These are phyloP conservation scores for Podarcis raffonei DNA, from an alignment of 2,113 vertebrate genomes.

Conservation along the genomic window DNA sequence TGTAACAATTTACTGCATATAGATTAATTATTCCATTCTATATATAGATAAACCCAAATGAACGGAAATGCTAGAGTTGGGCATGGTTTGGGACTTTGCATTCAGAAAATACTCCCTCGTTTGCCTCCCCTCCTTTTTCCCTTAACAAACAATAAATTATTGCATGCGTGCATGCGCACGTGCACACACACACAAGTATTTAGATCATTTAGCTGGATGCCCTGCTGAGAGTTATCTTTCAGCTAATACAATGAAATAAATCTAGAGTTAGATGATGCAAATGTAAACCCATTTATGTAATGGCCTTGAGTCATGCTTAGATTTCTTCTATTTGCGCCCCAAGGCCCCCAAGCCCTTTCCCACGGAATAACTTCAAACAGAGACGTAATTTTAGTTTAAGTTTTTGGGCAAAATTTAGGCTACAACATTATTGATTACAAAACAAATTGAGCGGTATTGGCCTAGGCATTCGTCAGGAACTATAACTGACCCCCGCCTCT, in stretches of 20 bases:
- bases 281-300: slow-evolving; percentile 31
- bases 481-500: no score
- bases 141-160: background rate
- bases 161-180: rapidly evolving
- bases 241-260: background rate
- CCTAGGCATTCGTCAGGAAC: no score
- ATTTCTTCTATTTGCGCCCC: slow-evolving; percentile 2
- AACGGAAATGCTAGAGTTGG: background rate
- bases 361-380: no score
- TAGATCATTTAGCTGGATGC: slow-evolving; percentile 3
- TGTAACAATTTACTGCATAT: background rate
- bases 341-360: no score
- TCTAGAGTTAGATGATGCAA: background rate
- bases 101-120: background rate
- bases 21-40: background rate
- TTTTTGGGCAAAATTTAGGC: no score
- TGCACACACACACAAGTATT: background rate
- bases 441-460: no score
- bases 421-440: no score
- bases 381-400: no score
- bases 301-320: background rate
- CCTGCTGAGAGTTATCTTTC: slow-evolving; percentile 20
- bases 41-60: slow-evolving; percentile 11
- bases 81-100: slow-evolving; percentile 2
- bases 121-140: background rate